Base-by-base conservation (phyloP, 2,113 vertebrate genomes). In the Equus przewalskii region DNA sequence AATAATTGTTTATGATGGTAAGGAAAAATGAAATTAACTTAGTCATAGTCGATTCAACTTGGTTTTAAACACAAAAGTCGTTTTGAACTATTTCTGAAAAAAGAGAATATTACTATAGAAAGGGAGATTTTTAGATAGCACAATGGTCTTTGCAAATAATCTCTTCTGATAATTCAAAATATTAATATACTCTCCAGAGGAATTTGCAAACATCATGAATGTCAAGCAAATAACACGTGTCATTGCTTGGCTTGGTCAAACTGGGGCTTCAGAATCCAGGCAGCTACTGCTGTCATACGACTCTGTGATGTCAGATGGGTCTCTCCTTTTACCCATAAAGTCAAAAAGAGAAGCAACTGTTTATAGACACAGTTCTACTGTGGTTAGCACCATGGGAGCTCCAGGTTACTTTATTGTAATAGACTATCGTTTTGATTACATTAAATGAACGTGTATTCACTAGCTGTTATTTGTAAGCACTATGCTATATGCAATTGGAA, bases 1-100 rank as follows among this genome's bases (percentile, higher is more conserved):
- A 64, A 6, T 86, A 13, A 54, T 33, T 70, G 6, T 76, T 78
- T 92, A 85, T 78, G 14, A 81, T 76, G 7, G 5, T 5, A 65
- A 78, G n/a, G 22, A 92, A 60, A 92, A 78, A 69, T 70, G 41
- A 73, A 78, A 89, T 70, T 79, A 86, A 90, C 18, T 78, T 58
- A 12, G 2, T 80, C 36, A 54, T 83, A 54, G 6, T 84, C 21
- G 11, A 56, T 33, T 90, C 44, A 70, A 54, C 60, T 88, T 72
- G 24, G 12, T 67, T 84, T 80, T 64, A 62, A 90, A 65, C 33
- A 62, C 5, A 10, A 36, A 64, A 28, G 6, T 46, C 73, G 11
- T 60, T 93, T 67, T 79, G 62, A 72, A 2, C 3, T 91, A 56
- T 46, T 88, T 88, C 33, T 56, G 13, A 69, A 75, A 88, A 88